Evolutionary conservation across 2,888 invertebrate species (phyloP).

Genomic region (Linhomoeus sp.): DNA sequence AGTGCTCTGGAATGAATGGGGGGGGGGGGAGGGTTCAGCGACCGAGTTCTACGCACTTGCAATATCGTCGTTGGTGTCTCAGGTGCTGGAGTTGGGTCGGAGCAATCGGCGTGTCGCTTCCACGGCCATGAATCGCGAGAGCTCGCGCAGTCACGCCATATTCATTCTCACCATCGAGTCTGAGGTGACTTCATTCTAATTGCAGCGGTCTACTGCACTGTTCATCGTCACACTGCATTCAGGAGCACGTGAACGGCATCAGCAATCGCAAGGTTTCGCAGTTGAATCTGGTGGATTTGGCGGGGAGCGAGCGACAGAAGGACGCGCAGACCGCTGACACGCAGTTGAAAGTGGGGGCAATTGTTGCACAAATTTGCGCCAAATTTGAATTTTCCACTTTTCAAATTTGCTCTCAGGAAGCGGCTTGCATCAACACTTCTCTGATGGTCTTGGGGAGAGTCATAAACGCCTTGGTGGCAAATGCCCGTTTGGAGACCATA

Average conservation of each 20-base stretch:
- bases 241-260: slow-evolving; percentile 26
- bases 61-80: slow-evolving; percentile 3
- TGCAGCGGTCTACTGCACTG: too few species aligned
- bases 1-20: too few species aligned
- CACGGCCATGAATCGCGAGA: slow-evolving; percentile 33
- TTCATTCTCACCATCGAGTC: slow-evolving; percentile 29
- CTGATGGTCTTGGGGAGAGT: slow-evolving; percentile 30
- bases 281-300: slow-evolving; percentile 33
- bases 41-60: too few species aligned
- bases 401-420: slow-evolving; percentile 22
- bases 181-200: slow-evolving; percentile 14
- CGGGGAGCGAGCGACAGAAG: slow-evolving; percentile 32
- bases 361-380: too few species aligned
- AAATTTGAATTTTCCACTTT: too few species aligned
- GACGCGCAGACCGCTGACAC: slow-evolving; percentile 28
- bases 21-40: too few species aligned
- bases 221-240: too few species aligned
- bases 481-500: slow-evolving; percentile 29
- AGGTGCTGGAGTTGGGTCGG: slow-evolving; percentile 28
- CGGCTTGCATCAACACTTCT: slow-evolving; percentile 31
- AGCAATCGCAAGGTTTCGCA: slow-evolving; percentile 25
- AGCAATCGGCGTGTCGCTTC: slow-evolving; percentile 28
- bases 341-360: slow-evolving; percentile 24
- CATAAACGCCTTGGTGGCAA: slow-evolving; percentile 29
- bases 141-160: slow-evolving; percentile 32